Percentiles rank a stretch among this genome's conserved stretches.
These are phyloP conservation scores for Grallaria varia DNA, from an alignment of 2,113 vertebrate species.

Conservation along the genomic window DNA sequence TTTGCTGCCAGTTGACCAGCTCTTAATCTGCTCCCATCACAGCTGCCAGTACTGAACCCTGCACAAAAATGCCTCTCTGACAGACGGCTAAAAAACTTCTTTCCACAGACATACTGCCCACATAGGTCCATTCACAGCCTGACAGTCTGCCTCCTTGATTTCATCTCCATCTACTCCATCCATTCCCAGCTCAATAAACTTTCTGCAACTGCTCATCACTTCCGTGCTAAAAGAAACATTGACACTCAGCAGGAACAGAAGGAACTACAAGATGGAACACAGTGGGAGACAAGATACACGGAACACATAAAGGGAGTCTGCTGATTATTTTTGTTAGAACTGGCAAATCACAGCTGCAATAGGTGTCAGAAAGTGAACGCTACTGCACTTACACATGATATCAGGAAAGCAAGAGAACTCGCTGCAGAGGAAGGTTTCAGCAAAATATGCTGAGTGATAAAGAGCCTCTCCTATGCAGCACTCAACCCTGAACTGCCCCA, in stretches of 20 bases:
- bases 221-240: not conserved
- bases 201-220: not conserved
- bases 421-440: not conserved
- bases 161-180: not conserved
- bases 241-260: not conserved
- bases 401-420: not conserved
- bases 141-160: not conserved
- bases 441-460: not conserved
- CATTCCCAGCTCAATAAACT: not conserved
- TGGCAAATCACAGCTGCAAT: not conserved
- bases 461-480: not conserved
- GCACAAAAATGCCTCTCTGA: not conserved
- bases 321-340: not conserved
- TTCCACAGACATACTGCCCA: not conserved
- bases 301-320: not conserved
- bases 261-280: not conserved
- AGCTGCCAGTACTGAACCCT: not conserved
- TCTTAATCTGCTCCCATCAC: not conserved
- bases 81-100: not conserved
- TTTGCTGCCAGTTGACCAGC: not conserved
- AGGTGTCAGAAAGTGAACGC: not conserved
- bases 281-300: not conserved
- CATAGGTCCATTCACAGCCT: not conserved
- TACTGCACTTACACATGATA: not conserved
- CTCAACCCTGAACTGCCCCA: not conserved